Conservation (phyloP, 2,113 vertebrate species). For the Sphaerodactylus townsendi region DNA sequence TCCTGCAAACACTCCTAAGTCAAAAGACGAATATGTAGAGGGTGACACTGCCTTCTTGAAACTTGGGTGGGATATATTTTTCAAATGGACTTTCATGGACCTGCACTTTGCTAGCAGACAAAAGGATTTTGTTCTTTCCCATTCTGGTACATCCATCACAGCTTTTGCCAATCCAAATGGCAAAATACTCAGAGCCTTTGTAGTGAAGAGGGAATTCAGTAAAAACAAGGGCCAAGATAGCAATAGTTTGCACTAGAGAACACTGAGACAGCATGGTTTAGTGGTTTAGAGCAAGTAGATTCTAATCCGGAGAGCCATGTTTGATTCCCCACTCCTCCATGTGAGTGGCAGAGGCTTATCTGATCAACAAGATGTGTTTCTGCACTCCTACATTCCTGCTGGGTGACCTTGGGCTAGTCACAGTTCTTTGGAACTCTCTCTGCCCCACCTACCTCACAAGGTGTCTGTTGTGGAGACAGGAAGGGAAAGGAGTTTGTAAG, state of each 20-base stretch:
- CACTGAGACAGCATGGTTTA: too few relatives aligned
- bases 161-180: background rate
- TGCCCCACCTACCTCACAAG: too few relatives aligned
- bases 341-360: too few relatives aligned
- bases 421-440: too few relatives aligned
- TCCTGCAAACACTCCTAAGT: slow-evolving; percentile 70
- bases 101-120: background rate
- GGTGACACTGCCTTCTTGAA: slow-evolving; percentile 30
- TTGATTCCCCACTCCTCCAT: too few relatives aligned
- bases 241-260: background rate
- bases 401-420: too few relatives aligned
- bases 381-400: too few relatives aligned
- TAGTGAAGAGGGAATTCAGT: background rate
- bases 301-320: too few relatives aligned
- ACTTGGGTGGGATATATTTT: background rate
- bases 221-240: background rate
- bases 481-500: too few relatives aligned
- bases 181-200: background rate
- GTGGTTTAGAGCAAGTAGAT: too few relatives aligned
- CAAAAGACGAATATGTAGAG: slow-evolving; percentile 32
- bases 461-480: too few relatives aligned
- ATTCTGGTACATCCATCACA: background rate
- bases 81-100: background rate
- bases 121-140: background rate
- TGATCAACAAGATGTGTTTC: too few relatives aligned